Conservation (phyloP, 2,113 vertebrate genomes). For the Siphamia tubifer region DNA sequence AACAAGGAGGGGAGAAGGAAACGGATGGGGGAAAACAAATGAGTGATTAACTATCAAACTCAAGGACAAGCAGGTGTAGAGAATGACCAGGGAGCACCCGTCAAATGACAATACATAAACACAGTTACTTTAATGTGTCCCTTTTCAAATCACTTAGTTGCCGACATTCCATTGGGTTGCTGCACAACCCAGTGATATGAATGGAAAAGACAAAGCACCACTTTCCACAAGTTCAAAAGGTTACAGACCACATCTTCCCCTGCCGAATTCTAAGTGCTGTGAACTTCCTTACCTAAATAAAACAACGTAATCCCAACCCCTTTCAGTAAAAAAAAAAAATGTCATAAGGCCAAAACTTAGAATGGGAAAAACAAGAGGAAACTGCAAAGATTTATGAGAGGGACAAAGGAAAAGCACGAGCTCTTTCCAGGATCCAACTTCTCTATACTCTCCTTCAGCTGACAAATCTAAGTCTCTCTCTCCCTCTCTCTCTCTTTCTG, state of each 20-base stretch:
- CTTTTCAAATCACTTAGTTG: constrained; percentile 33
- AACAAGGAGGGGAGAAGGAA: constrained; percentile 15
- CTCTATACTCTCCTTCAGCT: constrained; percentile 66
- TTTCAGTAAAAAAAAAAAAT: constrained; percentile 77
- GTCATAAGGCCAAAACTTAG: constrained; percentile 85
- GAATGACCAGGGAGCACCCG: constrained; percentile 44
- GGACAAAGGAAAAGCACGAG: constrained; percentile 74
- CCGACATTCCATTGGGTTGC: constrained; percentile 59
- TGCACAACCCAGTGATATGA: constrained; percentile 50
- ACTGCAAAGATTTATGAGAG: constrained; percentile 87
- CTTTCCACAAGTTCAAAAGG: constrained; percentile 89
- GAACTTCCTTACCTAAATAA: constrained; percentile 92
- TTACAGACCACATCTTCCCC: constrained; percentile 91
- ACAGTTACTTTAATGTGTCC: constrained; percentile 54
- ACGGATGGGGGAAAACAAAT: constrained; percentile 34
- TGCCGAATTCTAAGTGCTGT: constrained; percentile 80
- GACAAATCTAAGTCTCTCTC: constrained; percentile 69
- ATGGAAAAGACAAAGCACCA: constrained; percentile 64
- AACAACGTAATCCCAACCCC: constrained; percentile 82
- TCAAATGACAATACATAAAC: constrained; percentile 27
- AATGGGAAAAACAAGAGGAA: constrained; percentile 93
- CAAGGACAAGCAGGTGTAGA: constrained; percentile 77
- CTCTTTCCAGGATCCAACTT: constrained; percentile 74
- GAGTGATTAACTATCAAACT: constrained; percentile 22
- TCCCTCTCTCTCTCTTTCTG: constrained; percentile 48